Conservation (phyloP, 2,888 invertebrate species). For the Drosophila cognata region DNA sequence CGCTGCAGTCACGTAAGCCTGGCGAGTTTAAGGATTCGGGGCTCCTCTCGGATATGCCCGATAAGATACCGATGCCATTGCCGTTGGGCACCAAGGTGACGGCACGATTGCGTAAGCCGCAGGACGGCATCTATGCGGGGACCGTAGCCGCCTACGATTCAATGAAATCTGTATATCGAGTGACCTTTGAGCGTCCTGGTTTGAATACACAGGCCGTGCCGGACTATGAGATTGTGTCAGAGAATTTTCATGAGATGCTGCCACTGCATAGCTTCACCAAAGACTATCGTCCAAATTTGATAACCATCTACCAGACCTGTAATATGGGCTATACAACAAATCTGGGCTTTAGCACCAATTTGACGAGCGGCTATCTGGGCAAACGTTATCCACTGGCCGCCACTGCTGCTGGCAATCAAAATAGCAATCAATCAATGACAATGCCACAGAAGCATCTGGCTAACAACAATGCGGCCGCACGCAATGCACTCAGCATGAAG, state of each 20-base stretch:
- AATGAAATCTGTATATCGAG: slow-evolving; percentile 96
- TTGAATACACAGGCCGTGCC: slow-evolving; percentile 98
- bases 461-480: slow-evolving; percentile 85
- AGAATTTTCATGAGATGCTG: slow-evolving; percentile 96
- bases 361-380: slow-evolving; percentile 66
- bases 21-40: slow-evolving; percentile 89
- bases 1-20: slow-evolving; percentile 95
- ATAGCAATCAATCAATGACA: slow-evolving; percentile 14
- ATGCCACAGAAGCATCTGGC: slow-evolving; percentile 75
- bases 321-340: slow-evolving; percentile 66
- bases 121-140: slow-evolving; percentile 97
- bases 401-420: slow-evolving; percentile 22
- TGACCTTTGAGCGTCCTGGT: slow-evolving; percentile 96
- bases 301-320: slow-evolving; percentile 72
- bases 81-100: slow-evolving; percentile 96
- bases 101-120: slow-evolving; percentile 94
- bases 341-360: slow-evolving; percentile 86
- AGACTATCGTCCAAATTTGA: slow-evolving; percentile 89
- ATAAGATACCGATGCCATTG: slow-evolving; percentile 96
- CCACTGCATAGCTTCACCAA: slow-evolving; percentile 93
- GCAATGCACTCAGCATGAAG: slow-evolving; percentile 76
- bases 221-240: slow-evolving; percentile 97
- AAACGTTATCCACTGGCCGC: slow-evolving; percentile 44
- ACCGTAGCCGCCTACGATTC: slow-evolving; percentile 98
- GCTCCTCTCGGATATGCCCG: slow-evolving; percentile 94